A percentile compares a stretch with the other conserved stretches of the same genome.
Conservation (phyloP, 2,888 invertebrate genomes). For the Metopia argyrocephala region DNA sequence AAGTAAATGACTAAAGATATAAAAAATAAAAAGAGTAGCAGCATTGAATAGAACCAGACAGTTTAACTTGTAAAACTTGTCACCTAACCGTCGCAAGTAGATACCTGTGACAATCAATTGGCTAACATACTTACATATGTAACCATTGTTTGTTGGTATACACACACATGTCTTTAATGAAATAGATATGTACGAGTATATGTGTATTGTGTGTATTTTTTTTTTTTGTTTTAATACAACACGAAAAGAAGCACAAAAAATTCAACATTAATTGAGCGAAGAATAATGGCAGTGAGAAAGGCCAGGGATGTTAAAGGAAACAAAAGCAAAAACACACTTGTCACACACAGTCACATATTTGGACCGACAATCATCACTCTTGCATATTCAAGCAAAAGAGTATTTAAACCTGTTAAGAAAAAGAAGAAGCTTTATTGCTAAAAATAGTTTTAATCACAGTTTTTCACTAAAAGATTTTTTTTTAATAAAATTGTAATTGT, state of each 20-base stretch:
- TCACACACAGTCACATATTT: not conserved
- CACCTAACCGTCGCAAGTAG: conserved; percentile 11
- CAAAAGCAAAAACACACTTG: conserved; percentile 18
- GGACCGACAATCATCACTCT: not conserved
- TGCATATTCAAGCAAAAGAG: too few relatives aligned
- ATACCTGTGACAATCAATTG: not conserved
- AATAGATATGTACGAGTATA: too few relatives aligned
- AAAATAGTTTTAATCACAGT: too few relatives aligned
- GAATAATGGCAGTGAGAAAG: conserved; percentile 53
- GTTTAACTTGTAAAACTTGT: conserved; percentile 2
- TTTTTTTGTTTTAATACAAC: not conserved
- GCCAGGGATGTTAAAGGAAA: conserved; percentile 47
- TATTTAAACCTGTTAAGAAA: too few relatives aligned
- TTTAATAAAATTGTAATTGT: too few relatives aligned
- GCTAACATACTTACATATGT: conserved; percentile 14
- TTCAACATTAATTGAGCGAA: conserved; percentile 41
- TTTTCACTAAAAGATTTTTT: too few relatives aligned
- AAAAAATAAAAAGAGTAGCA: not conserved
- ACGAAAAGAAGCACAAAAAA: not conserved
- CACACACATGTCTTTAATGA: not conserved
- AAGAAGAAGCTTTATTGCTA: too few relatives aligned
- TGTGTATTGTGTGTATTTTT: too few relatives aligned
- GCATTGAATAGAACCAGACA: not conserved
- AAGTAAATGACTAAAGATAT: not conserved
- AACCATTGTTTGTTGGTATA: not conserved